phyloP scores from a whole-genome alignment of 2,113 vertebrate genomes.

The Shinisaurus crocodilurus region DNA sequence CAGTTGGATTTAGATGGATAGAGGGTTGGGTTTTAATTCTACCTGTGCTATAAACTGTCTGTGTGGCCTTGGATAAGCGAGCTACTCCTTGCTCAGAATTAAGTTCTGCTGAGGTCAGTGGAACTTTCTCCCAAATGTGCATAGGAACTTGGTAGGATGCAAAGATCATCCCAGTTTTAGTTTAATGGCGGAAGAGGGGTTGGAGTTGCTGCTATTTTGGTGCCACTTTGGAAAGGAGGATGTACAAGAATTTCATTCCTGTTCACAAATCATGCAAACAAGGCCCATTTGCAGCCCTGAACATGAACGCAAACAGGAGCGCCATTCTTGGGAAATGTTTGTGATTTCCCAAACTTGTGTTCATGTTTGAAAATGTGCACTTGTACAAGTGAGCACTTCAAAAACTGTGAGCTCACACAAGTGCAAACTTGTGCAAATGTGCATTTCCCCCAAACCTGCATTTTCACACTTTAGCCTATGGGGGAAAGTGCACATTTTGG shows the following conservation, averaged over 20 bases:
- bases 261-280: no score
- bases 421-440: no score
- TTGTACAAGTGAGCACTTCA: no score
- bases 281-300: no score
- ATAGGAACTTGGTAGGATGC: background rate
- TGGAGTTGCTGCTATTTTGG: background rate
- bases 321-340: no score
- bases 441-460: no score
- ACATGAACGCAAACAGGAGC: no score
- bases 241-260: background rate
- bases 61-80: background rate
- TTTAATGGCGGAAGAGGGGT: background rate
- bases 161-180: background rate
- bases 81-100: background rate
- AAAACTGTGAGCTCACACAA: no score
- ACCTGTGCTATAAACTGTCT: background rate
- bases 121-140: background rate
- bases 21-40: background rate
- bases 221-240: background rate
- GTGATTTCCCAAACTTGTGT: no score
- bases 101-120: background rate
- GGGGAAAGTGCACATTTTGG: no score
- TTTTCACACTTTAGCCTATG: no score
- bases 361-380: no score
- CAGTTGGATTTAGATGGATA: background rate